Percentiles rank a stretch among this genome's conserved stretches.
Evolutionary conservation across 2,113 vertebrate genomes (phyloP).

Genomic region (Actinemys pallida): DNA sequence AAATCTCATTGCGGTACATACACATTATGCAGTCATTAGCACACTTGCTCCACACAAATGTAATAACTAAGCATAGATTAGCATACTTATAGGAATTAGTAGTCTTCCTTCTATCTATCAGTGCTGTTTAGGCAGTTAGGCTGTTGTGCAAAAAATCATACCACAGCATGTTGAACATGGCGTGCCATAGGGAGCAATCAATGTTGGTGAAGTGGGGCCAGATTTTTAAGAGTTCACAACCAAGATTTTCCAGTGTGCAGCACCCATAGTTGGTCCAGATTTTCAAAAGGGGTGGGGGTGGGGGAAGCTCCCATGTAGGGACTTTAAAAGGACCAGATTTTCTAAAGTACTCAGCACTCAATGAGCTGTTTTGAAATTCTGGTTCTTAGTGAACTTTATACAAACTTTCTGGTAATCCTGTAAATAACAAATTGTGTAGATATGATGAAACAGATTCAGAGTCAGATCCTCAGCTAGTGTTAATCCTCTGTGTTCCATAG

Average conservation of each 20-base stretch:
- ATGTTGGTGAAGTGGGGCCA: neutral
- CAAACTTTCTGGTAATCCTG: neutral
- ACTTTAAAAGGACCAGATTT: neutral
- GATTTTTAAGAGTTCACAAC: neutral
- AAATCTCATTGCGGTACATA: constrained; percentile 64
- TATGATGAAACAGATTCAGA: neutral
- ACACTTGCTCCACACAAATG: constrained; percentile 40
- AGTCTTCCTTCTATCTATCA: constrained; percentile 8
- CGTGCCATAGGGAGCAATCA: rapidly evolving
- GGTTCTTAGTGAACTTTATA: neutral
- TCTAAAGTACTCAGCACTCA: neutral
- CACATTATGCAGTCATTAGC: constrained; percentile 64
- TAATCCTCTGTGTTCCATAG: neutral
- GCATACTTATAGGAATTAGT: constrained; percentile 28
- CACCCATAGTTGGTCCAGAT: neutral
- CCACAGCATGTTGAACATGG: neutral
- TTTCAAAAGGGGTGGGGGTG: neutral
- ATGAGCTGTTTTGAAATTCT: neutral
- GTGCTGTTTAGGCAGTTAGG: neutral
- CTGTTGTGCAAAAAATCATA: neutral
- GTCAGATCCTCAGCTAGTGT: neutral
- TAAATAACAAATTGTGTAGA: neutral
- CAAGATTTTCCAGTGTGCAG: neutral
- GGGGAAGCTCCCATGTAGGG: neutral
- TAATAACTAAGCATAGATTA: constrained; percentile 50